These are phyloP conservation scores for Heteronetta atricapilla DNA, from an alignment of 2,113 vertebrate species.

Conservation along the genomic window DNA sequence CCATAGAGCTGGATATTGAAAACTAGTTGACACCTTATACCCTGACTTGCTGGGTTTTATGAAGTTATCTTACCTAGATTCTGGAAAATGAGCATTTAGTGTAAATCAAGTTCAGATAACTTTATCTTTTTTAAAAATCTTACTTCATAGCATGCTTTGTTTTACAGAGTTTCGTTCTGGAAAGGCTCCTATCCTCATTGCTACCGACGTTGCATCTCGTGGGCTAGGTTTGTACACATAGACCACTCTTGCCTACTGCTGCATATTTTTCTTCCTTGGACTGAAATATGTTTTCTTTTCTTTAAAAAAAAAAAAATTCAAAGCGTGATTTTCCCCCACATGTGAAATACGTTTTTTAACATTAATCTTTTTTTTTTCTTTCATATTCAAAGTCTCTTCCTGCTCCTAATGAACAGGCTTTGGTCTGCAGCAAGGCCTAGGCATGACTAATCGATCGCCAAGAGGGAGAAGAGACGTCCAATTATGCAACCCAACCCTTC, in stretches of 20 bases:
- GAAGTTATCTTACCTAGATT: not conserved
- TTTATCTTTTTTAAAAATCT: not conserved
- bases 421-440: slow-evolving; percentile 84
- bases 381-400: slow-evolving; percentile 82
- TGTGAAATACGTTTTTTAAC: slow-evolving; percentile 74
- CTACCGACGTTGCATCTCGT: slow-evolving; percentile 97
- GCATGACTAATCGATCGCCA: slow-evolving; percentile 79
- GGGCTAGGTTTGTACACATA: slow-evolving; percentile 96
- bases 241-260: slow-evolving; percentile 73
- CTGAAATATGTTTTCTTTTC: slow-evolving; percentile 61
- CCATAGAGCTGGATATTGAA: not conserved
- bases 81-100: not conserved
- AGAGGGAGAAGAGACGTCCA: slow-evolving; percentile 79
- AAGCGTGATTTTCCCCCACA: not conserved
- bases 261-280: slow-evolving; percentile 74
- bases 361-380: slow-evolving; percentile 75
- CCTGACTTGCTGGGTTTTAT: not conserved
- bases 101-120: not conserved
- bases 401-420: slow-evolving; percentile 84
- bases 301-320: not conserved
- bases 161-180: slow-evolving; percentile 93
- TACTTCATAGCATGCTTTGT: slow-evolving; percentile 59
- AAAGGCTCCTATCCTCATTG: slow-evolving; percentile 98
- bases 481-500: slow-evolving; percentile 72
- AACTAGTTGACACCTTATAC: not conserved